Base-by-base conservation (phyloP, 2,888 invertebrate genomes). In the Chaitophorus viminalis region DNA sequence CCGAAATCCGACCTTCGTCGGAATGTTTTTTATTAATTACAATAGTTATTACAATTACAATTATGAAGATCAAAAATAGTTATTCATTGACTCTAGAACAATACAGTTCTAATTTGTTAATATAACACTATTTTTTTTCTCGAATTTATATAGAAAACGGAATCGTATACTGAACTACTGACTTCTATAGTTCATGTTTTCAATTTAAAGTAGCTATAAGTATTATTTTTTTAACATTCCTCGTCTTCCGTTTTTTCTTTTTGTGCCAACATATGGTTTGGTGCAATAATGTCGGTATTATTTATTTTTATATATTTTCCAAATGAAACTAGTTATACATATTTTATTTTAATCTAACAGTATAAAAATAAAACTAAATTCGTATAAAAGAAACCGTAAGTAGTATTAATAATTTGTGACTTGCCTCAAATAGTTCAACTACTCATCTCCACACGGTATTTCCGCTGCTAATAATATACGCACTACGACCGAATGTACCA, bases 391-490 rank as follows among this genome's bases (percentile, higher is more conserved):
- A 36, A 79, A 25, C 74, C 3, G 14, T n/a, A 72, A 31, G 52
- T n/a, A 29, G 17, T 70, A 82, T 82, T 82, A 82, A 82, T 82
- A 83, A 85, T 77, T 76, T 76, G 84, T 76, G 21, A 52, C 70
- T 31, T n/a, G 84, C 65, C 76, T 46, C 76, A 46, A 85, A 85
- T 33, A 25, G 52, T 85, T 68, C 17, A 29, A 46, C 25, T 33
- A 46, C 68, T 76, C 68, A 60, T 39, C 65, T 84, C 75, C 6
- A 21, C 33, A 33, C 72, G 29, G 36, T 68, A 33, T 68, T 85
- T 85, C 84, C 84, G 84, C 33, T 31, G 76, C 84, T 85, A 84
- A 84, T 84, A 84, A 84, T 84, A 83, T 31, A 77, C 84, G 17
- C n/a, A 46, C 31, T 33, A 46, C 65, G 72, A 36, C 36, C 25